Base-by-base conservation (phyloP, 2,888 invertebrate genomes). In the Himalopsyche japonica region DNA sequence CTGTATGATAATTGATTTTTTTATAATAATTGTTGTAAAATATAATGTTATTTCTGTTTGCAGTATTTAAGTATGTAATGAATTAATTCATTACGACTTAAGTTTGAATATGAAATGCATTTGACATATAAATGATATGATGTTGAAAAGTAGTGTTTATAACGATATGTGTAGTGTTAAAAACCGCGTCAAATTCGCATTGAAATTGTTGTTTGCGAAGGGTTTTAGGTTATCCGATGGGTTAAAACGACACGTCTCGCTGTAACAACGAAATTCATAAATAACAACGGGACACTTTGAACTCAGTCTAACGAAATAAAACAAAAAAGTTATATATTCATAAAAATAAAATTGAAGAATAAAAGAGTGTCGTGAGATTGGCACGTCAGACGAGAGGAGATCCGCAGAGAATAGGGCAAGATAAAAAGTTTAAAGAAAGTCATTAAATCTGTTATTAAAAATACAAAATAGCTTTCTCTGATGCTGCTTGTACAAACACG, bases 381-480 rank as follows among this genome's bases (percentile, higher is more conserved):
- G 84, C 79, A 82, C 82, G 82, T 82, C 78, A 78, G 80, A 78
- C 81, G 78, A 48, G 76, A 81, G n/a, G 80, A 80, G 82, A 82
- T 82, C 80, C 77, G 43, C 37, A 37, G 64, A 82, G 85, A 79
- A 76, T 79, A 76, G 80, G 81, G 83, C 79, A 80, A 81, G 84
- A 85, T 80, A 85, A 86, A 86, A 87, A 86, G 83, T 87, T 87
- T 86, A 84, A 86, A 87, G 83, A 87, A 87, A 87, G 86, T 87
- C 86, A 87, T 87, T 87, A 87, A 87, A 86, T 85, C 87, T 81
- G 87, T 82, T 87, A 87, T 87, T 87, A 87, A 87, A 87, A 87
- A 87, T 87, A 87, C 86, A 87, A 87, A 87, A 87, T 87, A 86
- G 86, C 86, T 84, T 83, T 83, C 83, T 82, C 80, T 81, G 81